Evolutionary conservation across 2,888 invertebrate species (phyloP), one percentile per base, ranked within the genome.

Genomic region (Bibio marci): DNA sequence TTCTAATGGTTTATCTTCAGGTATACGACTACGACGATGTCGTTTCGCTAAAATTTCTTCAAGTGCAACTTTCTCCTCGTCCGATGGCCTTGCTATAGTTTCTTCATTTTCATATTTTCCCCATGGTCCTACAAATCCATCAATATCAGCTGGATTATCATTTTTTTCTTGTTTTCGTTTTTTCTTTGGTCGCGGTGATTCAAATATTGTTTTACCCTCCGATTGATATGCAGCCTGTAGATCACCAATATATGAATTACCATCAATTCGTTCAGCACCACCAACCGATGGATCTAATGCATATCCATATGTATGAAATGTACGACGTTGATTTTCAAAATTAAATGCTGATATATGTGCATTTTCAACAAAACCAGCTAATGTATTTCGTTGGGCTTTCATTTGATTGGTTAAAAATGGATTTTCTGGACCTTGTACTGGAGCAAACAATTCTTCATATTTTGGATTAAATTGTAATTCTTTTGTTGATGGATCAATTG

Each of bases 121-220:
- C 98, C 98, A 99, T 0, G 98, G 98, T 0, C 97, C 98, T 1
- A 92, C 66, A 57, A 94, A 99, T 1, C 95, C 95, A 31, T 82
- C 88, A 17, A 98, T 70, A 63, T 99, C 97, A 14, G 76, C 69
- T 0, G 98, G 81, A 51, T 92, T 76, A 52, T 82, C 79, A 63
- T 98, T 98, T 58, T 77, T 80, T 40, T 76, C 73, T 44, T 91
- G 68, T 62, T 91, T 94, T 52, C 87, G 70, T 49, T 76, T 80
- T 52, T 81, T 86, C 2, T 78, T 62, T 0, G 79, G 73, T 45
- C 83, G 68, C 42, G 82, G 74, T 32, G 70, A 72, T 60, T 98
- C 97, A 65, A 97, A 97, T 0, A 97, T 91, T 2, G 90, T 83
- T 52, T 80, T 85, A 38, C 78, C 79, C 43, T 80, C 75, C 14